Evolutionary conservation across 2,797 vertebrate genomes (phyloP).

Genomic region (Tokudaia muenninki): DNA sequence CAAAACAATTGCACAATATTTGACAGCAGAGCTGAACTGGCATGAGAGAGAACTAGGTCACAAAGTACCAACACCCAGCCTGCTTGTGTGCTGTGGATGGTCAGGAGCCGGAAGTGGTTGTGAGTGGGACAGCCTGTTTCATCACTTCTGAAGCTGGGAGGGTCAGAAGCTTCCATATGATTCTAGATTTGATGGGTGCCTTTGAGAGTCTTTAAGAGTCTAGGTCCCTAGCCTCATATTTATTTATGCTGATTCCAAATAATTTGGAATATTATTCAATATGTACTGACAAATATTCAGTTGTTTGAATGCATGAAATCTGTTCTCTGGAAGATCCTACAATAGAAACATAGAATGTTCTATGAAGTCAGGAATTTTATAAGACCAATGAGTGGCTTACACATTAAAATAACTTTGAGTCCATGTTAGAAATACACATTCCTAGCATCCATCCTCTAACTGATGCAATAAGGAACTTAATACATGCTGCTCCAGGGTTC

Average conservation of each 20-base stretch:
- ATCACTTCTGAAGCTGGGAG: neutral
- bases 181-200: neutral
- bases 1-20: neutral
- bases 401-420: slow-evolving; percentile 1
- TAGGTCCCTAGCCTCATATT: neutral
- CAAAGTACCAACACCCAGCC: rapidly evolving
- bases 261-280: slow-evolving; percentile 12
- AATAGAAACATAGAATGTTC: neutral
- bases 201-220: neutral
- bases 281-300: neutral
- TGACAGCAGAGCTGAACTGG: neutral
- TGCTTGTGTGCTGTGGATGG: neutral
- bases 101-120: neutral
- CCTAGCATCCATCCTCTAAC: neutral
- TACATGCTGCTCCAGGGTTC: neutral
- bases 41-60: too few relatives aligned
- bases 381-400: neutral
- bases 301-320: neutral
- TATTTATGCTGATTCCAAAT: neutral
- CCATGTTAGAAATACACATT: neutral
- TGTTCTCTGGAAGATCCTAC: neutral
- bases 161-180: neutral
- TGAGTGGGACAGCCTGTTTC: too few relatives aligned
- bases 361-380: slow-evolving; percentile 4
- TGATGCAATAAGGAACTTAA: neutral